A percentile compares a stretch with the other conserved stretches of the same genome.
Conservation (phyloP, 1,140 invertebrate species). For the Lordiphosa clarofinis region DNA sequence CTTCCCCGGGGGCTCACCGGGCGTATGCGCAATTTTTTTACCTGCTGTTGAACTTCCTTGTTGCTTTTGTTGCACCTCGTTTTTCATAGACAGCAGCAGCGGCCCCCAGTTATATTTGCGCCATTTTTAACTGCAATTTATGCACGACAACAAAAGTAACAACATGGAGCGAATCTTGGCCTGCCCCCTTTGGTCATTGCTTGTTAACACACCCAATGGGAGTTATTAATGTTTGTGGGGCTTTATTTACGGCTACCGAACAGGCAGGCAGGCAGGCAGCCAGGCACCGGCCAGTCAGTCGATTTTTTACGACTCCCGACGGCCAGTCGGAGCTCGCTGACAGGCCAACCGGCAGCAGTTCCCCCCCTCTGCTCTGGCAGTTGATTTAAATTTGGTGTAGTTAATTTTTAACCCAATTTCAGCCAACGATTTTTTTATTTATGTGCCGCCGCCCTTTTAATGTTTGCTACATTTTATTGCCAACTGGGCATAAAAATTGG, state of each 20-base stretch:
- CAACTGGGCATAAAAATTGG: conserved; percentile 15
- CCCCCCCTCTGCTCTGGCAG: conserved; percentile 11
- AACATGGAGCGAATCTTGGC: conserved; percentile 19
- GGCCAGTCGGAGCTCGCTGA: conserved; percentile 58
- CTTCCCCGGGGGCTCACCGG: conserved; percentile 39
- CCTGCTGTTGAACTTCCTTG: conserved; percentile 29
- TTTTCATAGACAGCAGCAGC: conserved; percentile 68
- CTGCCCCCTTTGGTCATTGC: conserved; percentile 71
- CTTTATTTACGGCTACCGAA: conserved; percentile 56
- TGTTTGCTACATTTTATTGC: conserved; percentile 68
- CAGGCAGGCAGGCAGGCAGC: too few relatives aligned
- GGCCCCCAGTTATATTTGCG: conserved; percentile 29
- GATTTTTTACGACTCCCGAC: conserved; percentile 60
- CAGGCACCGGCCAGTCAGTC: neutral
- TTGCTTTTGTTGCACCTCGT: conserved; percentile 67
- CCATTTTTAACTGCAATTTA: conserved; percentile 70
- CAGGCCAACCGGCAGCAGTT: conserved; percentile 28
- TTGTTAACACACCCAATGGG: conserved; percentile 76
- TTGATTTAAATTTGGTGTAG: conserved; percentile 76
- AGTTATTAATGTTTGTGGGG: conserved; percentile 74
- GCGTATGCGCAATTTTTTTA: conserved; percentile 72
- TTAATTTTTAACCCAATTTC: conserved; percentile 77
- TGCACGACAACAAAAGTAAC: conserved; percentile 31
- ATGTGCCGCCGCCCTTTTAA: conserved; percentile 66
- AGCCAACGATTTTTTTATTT: conserved; percentile 54